Conservation (phyloP, 2,888 invertebrate genomes). For the Muscina levida region DNA sequence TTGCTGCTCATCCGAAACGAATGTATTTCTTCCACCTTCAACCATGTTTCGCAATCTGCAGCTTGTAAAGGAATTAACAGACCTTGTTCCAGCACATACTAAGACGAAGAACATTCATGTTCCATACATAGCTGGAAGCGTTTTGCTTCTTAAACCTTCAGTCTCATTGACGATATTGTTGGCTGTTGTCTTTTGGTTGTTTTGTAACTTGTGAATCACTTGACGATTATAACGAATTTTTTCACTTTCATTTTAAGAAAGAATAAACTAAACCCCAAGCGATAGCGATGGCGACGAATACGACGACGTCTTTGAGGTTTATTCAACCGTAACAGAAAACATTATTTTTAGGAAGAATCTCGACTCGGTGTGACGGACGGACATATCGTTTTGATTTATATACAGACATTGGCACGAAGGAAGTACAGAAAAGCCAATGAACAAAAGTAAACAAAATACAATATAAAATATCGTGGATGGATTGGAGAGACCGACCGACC, state of each 20-base stretch:
- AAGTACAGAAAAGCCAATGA: slow-evolving; percentile 41
- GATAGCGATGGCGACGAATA: not conserved
- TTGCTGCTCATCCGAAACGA: slow-evolving; percentile 8
- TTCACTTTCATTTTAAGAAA: slow-evolving; percentile 63
- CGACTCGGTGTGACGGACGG: slow-evolving; percentile 37
- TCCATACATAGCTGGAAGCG: slow-evolving; percentile 15
- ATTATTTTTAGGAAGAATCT: slow-evolving; percentile 45
- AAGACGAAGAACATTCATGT: no score
- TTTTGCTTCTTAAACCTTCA: slow-evolving; percentile 21
- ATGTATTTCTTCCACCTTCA: slow-evolving; percentile 12
- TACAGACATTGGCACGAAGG: slow-evolving; percentile 49
- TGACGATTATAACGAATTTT: slow-evolving; percentile 50
- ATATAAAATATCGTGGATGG: not conserved
- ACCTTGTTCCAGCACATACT: no score
- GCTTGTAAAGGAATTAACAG: no score
- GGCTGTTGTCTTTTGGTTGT: not conserved
- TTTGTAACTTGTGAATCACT: slow-evolving; percentile 52
- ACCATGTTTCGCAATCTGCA: not conserved
- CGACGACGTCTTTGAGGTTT: slow-evolving; percentile 54
- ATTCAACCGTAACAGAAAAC: slow-evolving; percentile 61
- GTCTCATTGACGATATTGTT: slow-evolving; percentile 2
- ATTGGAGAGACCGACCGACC: slow-evolving; percentile 35
- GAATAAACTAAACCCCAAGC: slow-evolving; percentile 3
- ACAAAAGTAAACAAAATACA: not conserved
- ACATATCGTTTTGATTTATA: slow-evolving; percentile 59